These are phyloP conservation scores for Ceratina japonica DNA, from an alignment of 1,140 invertebrate genomes.

Conservation along the genomic window DNA sequence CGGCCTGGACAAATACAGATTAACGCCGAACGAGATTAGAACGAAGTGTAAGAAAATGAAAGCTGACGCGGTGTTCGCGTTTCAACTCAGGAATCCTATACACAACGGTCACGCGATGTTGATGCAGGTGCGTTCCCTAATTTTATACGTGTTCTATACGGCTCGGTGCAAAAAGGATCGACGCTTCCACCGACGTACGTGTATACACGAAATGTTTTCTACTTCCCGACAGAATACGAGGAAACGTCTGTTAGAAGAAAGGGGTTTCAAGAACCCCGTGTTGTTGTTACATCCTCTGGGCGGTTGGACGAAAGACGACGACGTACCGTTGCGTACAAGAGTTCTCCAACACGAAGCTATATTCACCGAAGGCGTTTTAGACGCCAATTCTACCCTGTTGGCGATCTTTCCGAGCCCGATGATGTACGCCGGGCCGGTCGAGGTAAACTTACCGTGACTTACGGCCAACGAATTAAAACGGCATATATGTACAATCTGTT, in stretches of 20 bases:
- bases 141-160: conserved; percentile 1
- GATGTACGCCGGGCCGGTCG: conserved; percentile 99
- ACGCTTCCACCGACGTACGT: background rate
- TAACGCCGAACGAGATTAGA: conserved; percentile 96
- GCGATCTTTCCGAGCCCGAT: conserved; percentile 99
- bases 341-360: conserved; percentile 94
- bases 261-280: conserved; percentile 96
- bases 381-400: conserved; percentile 91
- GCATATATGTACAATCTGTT: background rate
- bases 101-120: conserved; percentile 99
- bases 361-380: conserved; percentile 91
- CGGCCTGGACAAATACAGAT: conserved; percentile 95
- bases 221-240: conserved; percentile 86
- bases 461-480: background rate
- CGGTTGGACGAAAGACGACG: conserved; percentile 99
- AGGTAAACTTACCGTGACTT: conserved; percentile 82
- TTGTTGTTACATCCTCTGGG: conserved; percentile 97
- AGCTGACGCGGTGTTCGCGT: conserved; percentile 98
- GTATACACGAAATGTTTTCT: conserved; percentile 1
- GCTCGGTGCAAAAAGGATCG: no score
- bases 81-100: conserved; percentile 98
- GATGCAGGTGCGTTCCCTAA: conserved; percentile 86
- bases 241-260: conserved; percentile 86
- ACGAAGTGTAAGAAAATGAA: conserved; percentile 89
- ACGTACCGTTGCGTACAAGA: conserved; percentile 92